A percentile compares a stretch with the other conserved stretches of the same genome.
phyloP scores from a whole-genome alignment of 2,888 invertebrate species.

The Eupithecia abbreviata region DNA sequence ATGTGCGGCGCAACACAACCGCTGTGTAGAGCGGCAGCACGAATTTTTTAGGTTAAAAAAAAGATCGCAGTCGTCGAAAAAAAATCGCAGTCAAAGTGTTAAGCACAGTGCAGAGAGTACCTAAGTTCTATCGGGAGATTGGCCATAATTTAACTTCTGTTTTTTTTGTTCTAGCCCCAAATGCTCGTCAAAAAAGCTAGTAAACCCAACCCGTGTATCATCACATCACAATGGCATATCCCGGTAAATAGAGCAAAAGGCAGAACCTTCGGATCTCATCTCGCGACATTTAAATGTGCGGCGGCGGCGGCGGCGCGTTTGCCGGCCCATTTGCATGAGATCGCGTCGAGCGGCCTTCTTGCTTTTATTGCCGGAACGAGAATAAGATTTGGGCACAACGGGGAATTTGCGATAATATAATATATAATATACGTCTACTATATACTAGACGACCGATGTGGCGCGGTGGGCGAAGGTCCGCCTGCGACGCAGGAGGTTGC shows the following conservation, averaged over 20 bases:
- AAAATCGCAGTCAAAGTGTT: too few species aligned
- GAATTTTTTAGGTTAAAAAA: too few species aligned
- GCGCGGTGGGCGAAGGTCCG: too few species aligned
- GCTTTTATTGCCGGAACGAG: conserved; percentile 67
- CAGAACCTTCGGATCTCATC: conserved; percentile 65
- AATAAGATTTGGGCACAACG: conserved; percentile 49
- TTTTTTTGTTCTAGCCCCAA: neutral
- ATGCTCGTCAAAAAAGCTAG: neutral
- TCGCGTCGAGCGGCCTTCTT: conserved; percentile 76
- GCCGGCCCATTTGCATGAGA: conserved; percentile 77
- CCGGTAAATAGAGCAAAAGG: conserved; percentile 78
- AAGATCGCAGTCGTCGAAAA: too few species aligned
- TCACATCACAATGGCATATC: conserved; percentile 53
- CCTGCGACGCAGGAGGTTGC: too few species aligned
- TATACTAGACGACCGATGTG: too few species aligned
- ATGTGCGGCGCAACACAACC: too few species aligned
- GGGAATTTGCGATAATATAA: conserved; percentile 21
- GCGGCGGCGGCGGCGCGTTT: conserved; percentile 60
- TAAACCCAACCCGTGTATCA: neutral
- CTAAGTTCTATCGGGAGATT: too few species aligned
- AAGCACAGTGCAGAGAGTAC: too few species aligned
- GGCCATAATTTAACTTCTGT: too few species aligned
- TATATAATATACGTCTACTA: too few species aligned
- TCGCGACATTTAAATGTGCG: conserved; percentile 80
- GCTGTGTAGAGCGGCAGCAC: too few species aligned